Percentiles rank a stretch among this genome's conserved stretches.
Conservation (phyloP, 2,797 vertebrate genomes). For the Dipus sagitta region DNA sequence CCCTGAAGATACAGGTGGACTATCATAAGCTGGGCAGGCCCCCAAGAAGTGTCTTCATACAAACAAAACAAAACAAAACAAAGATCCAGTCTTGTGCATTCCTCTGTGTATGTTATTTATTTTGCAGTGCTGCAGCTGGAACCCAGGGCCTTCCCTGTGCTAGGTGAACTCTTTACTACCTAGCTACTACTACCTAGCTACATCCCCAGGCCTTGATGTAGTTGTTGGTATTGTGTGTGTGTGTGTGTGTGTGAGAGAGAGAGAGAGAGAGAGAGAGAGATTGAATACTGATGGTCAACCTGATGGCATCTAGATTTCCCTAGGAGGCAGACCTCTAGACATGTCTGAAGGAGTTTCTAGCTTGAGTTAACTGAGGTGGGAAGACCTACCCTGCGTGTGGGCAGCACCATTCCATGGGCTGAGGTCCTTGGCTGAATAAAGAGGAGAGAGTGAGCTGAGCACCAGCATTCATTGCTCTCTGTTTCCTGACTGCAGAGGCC, state of each 20-base stretch:
- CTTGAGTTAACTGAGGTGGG: not conserved
- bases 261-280: no score
- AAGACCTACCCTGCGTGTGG: not conserved
- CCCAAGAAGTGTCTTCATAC: not conserved
- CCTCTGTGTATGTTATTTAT: not conserved
- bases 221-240: not conserved
- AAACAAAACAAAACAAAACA: not conserved
- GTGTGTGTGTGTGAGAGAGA: not conserved
- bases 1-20: not conserved
- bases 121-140: not conserved
- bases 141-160: not conserved
- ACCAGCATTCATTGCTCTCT: not conserved
- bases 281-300: not conserved
- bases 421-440: not conserved
- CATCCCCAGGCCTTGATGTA: not conserved
- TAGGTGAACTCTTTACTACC: not conserved
- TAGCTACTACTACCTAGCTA: not conserved
- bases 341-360: not conserved
- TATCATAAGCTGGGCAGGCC: not conserved
- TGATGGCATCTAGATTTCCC: not conserved
- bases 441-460: not conserved
- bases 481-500: not conserved
- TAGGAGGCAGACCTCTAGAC: not conserved
- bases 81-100: not conserved
- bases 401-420: no score